Conservation (phyloP, 2,888 invertebrate genomes). For the Apamea sordens region DNA sequence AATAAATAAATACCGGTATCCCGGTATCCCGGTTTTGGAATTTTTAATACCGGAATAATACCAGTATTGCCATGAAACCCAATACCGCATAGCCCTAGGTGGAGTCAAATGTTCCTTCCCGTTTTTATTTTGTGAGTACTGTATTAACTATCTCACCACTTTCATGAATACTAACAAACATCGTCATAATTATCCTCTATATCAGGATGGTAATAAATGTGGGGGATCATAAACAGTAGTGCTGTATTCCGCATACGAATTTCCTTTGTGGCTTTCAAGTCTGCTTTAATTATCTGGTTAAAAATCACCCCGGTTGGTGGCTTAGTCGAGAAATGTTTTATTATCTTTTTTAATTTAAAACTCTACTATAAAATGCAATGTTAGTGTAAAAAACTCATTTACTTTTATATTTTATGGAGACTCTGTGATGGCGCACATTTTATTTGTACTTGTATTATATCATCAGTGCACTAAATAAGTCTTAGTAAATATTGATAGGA, state of each 20-base stretch:
- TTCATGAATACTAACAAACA: constrained; percentile 40
- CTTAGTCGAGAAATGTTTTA: constrained; percentile 1
- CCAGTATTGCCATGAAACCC: not conserved
- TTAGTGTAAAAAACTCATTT: not conserved
- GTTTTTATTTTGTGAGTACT: constrained; percentile 1
- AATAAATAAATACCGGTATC: too few relatives aligned
- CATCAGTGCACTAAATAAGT: not conserved
- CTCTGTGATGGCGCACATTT: not conserved
- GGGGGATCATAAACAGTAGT: constrained; percentile 37
- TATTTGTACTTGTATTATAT: not conserved
- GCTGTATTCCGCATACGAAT: constrained; percentile 59
- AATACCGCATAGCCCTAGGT: not conserved
- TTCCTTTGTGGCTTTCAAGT: constrained; percentile 38
- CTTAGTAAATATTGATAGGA: not conserved
- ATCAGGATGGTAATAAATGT: constrained; percentile 28
- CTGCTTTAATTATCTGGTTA: constrained; percentile 43
- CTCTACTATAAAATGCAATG: not conserved
- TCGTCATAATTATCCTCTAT: constrained; percentile 16
- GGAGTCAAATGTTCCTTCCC: not conserved
- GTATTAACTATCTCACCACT: constrained; percentile 1
- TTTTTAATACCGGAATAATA: too few relatives aligned
- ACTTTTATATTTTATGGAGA: not conserved
- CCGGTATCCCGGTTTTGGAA: too few relatives aligned
- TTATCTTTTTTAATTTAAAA: constrained; percentile 6
- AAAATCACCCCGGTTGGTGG: constrained; percentile 21